A percentile compares a stretch with the other conserved stretches of the same genome.
Conservation (phyloP, 2,113 vertebrate genomes). For the Rana temporaria region DNA sequence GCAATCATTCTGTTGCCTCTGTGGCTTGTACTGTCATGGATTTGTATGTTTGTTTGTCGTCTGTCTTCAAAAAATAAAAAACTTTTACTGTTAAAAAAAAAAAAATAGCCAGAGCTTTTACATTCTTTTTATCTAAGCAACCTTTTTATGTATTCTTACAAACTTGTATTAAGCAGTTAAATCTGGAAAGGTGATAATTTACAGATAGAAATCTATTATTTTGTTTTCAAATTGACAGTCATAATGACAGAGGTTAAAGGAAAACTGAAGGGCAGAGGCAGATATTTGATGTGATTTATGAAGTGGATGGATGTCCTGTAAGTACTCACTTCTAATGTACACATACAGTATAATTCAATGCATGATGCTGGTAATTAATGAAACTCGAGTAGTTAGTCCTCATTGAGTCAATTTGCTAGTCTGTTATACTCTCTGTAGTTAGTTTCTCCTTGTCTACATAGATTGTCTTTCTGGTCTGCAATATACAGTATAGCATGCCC, state of each 20-base stretch:
- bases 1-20: too few species aligned
- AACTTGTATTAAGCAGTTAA: background rate
- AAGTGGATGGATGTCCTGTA: conserved; percentile 97
- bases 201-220: background rate
- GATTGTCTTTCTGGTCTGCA: background rate
- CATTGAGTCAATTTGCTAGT: background rate
- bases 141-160: background rate
- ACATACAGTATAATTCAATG: conserved; percentile 17
- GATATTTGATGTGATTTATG: conserved; percentile 98
- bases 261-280: conserved; percentile 98
- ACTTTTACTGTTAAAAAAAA: too few species aligned
- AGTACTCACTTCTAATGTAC: conserved; percentile 67
- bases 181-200: background rate
- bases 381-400: background rate
- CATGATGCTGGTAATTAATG: background rate
- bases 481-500: background rate
- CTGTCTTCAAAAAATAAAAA: too few species aligned
- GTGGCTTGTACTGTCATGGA: too few species aligned
- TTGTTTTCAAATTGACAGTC: conserved; percentile 69
- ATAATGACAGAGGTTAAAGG: conserved; percentile 98
- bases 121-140: background rate
- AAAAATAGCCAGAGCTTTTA: conserved; percentile 7
- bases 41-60: too few species aligned
- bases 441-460: background rate
- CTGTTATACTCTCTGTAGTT: too few species aligned